A percentile compares a stretch with the other conserved stretches of the same genome.
Conservation (phyloP, 2,113 vertebrate genomes). For the Clarias macrocephalus region DNA sequence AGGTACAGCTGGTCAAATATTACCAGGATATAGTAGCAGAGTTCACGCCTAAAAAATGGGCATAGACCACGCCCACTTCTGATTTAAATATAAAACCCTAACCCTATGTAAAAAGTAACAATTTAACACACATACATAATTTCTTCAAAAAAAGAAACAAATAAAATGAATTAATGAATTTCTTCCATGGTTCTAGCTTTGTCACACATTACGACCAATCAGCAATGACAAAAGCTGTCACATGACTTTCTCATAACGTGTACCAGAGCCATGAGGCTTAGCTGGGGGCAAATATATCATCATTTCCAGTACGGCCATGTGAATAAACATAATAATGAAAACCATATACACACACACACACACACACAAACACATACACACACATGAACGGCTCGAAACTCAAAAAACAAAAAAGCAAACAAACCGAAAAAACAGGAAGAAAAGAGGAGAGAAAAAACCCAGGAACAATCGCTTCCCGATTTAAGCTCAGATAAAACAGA, state of each 20-base stretch:
- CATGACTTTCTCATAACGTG: neutral
- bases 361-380: neutral
- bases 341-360: neutral
- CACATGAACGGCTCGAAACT: neutral
- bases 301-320: neutral
- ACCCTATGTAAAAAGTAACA: neutral
- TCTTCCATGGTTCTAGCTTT: neutral
- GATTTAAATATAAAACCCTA: neutral
- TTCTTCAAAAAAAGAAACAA: neutral
- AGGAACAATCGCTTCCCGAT: neutral
- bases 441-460: neutral
- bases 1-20: neutral
- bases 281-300: neutral
- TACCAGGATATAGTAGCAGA: neutral
- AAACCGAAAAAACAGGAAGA: constrained; percentile 3
- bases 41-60: too few relatives aligned
- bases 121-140: neutral
- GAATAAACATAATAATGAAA: neutral
- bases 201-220: neutral
- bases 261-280: neutral
- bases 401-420: constrained; percentile 15
- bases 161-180: neutral
- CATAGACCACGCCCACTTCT: neutral
- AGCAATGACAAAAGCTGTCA: neutral
- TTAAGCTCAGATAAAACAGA: constrained; percentile 47